These are phyloP conservation scores for Orbicella faveolata DNA, from an alignment of 64 coral and sea anemone species.

Conservation along the genomic window DNA sequence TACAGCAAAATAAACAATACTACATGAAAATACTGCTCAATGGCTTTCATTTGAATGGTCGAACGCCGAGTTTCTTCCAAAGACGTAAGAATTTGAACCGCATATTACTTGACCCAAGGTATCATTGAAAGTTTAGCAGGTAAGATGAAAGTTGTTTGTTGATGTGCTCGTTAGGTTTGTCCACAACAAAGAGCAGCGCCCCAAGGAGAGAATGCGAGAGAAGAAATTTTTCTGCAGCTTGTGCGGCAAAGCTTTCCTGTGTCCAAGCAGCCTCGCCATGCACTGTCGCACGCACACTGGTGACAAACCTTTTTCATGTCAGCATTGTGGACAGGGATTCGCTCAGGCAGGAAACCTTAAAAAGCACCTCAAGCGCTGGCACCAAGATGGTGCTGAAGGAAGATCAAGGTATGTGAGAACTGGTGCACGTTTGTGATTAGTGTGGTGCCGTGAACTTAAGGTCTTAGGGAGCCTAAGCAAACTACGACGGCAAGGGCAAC, in stretches of 20 bases:
- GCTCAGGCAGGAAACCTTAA: constrained; percentile 86
- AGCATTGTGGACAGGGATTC: constrained; percentile 63
- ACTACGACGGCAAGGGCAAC: too few species aligned
- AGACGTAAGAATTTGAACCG: too few species aligned
- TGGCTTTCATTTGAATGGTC: too few species aligned
- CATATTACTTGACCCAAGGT: too few species aligned
- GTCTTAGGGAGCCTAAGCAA: too few species aligned
- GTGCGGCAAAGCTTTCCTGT: constrained; percentile 87
- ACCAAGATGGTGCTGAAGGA: constrained; percentile 19
- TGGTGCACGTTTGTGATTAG: not conserved
- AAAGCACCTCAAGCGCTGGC: constrained; percentile 76
- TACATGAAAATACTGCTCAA: too few species aligned
- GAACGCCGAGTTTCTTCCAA: too few species aligned
- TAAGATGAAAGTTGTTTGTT: not conserved
- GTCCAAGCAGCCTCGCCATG: constrained; percentile 87
- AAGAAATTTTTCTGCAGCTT: constrained; percentile 84
- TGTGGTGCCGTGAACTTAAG: not conserved
- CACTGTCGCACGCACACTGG: constrained; percentile 86
- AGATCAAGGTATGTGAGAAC: not conserved
- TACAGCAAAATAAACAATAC: too few species aligned
- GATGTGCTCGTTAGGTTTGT: constrained; percentile 58
- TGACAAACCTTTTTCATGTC: constrained; percentile 72
- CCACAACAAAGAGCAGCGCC: constrained; percentile 80
- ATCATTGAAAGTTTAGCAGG: not conserved
- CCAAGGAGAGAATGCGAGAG: constrained; percentile 80